These are phyloP conservation scores for Tuberolachnus salignus DNA, from an alignment of 2,888 invertebrate species.

Conservation along the genomic window DNA sequence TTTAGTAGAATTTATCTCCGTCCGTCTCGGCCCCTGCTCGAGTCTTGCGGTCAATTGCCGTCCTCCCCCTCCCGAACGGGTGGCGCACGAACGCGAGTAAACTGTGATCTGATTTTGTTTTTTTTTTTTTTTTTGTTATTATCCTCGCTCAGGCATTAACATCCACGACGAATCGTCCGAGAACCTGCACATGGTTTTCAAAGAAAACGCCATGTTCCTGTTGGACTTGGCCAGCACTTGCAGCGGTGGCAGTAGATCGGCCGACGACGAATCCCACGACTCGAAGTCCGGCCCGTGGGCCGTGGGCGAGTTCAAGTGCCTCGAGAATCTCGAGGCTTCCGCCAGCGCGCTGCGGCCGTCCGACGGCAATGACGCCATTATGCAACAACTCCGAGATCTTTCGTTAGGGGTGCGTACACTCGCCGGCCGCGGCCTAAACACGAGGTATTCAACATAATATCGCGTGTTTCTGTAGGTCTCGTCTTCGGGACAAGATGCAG, in stretches of 20 bases:
- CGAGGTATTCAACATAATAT: no score
- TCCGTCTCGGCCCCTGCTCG: no score
- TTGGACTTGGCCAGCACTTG: conserved; percentile 78
- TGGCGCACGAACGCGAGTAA: no score
- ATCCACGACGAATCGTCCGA: neutral
- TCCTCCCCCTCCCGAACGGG: no score
- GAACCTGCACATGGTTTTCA: conserved; percentile 73
- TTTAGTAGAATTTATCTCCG: no score
- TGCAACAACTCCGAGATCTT: conserved; percentile 9
- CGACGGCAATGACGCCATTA: conserved; percentile 12
- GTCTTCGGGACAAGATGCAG: neutral
- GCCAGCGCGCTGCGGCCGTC: neutral
- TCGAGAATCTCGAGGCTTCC: neutral
- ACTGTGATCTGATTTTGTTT: no score
- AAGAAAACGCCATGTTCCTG: conserved; percentile 92
- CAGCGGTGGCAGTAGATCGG: neutral
- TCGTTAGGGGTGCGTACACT: conserved; percentile 1
- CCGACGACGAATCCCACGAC: neutral
- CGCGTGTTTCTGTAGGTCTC: neutral
- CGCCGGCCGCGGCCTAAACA: no score
- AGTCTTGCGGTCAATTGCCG: no score
- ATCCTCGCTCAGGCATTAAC: neutral
- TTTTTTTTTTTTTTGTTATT: no score
- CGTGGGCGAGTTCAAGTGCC: conserved; percentile 41
- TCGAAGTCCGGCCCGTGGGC: conserved; percentile 6